Base-by-base conservation (phyloP, 2,797 vertebrate species). In the Ficedula albicollis region DNA sequence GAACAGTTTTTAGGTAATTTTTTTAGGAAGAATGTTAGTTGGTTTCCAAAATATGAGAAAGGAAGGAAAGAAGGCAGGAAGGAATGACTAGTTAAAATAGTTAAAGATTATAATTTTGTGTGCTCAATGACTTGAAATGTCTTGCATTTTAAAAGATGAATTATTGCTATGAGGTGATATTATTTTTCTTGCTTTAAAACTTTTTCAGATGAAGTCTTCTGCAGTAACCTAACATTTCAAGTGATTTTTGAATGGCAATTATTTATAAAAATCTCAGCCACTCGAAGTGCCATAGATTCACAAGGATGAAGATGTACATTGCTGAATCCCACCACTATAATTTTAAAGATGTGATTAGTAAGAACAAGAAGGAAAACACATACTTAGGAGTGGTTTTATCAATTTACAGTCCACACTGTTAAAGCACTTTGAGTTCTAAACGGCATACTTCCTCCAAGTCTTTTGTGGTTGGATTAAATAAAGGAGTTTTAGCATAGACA, bases 31-130 rank as follows among this genome's bases (percentile, higher is more conserved):
- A 96, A 95, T 92, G 92, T n/a, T 89, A 85, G 30, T 54, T 76
- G 90, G 92, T 92, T 97, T 97, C 97, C 86, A 96, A 97, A 97
- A 76, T 88, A 95, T 90, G 94, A 97, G 93, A 95, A 88, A 96
- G 92, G 96, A 96, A 91, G 92, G 96, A 96, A 91, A 94, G 95
- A 90, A 77, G 77, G 54, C 82, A 96, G 87, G 93, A 96, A 97
- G 52, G 73, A 96, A 97, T 93, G 73, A 87, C 89, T 96, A 38
- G 9, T 96, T 95, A 95, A 96, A 97, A 92, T 87, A 84, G 78
- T 49, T 94, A 87, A 89, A 89, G 73, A 83, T 91, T 87, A 80
- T 87, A 91, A 91, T 93, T 93, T 96, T 75, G 17, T 83, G 67
- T 58, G 54, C 51, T 89, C 9, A 6, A 43, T 82, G 14, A 58